Evolutionary conservation across 2,888 invertebrate genomes (phyloP), one percentile per base, ranked within the genome.

Genomic region (Seladonia tumulorum): DNA sequence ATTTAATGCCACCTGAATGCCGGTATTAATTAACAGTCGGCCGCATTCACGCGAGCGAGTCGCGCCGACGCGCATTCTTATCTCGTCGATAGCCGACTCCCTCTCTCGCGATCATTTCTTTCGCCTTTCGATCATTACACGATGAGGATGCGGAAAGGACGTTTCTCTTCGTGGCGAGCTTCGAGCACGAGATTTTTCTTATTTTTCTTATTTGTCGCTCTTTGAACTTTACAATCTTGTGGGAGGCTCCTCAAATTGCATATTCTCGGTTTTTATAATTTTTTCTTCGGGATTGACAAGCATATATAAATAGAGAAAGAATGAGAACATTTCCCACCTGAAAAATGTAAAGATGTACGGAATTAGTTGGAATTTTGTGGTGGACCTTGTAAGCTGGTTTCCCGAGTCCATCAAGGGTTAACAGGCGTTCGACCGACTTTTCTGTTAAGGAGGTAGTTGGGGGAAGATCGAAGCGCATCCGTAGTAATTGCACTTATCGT

Each of bases 21-120:
- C 83, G 88, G 92, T 90, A 92, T 93, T 92, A 93, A 93, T 93
- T 93, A 93, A 92, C 92, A 92, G 92, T 85, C 89, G 84, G 86
- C 75, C 88, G 74, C 76, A 92, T 90, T 92, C 90, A 90, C 87
- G 87, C 90, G 88, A 83, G 83, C 76, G 45, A 88, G 81, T 81
- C 86, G 81, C 85, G 81, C 47, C 88, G 84, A 66, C 35, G 82
- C 60, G 84, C 86, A 90, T 90, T 90, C 90, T 90, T 90, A 87
- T 90, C 88, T 82, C 73, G 74, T 66, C 86, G 86, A 86, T 87
- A 82, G 86, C 45, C 76, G 78, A 14, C 47, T 74, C 71, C 71
- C 57, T 10, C 25, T 49, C 16, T 25, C 29, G 25, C 53, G 49
- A 60, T 22, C 71, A 79, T 83, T 85, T 63, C 78, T 73, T 83